These are phyloP conservation scores for Pectinophora gossypiella DNA, from an alignment of 1,140 invertebrate genomes.

Conservation along the genomic window DNA sequence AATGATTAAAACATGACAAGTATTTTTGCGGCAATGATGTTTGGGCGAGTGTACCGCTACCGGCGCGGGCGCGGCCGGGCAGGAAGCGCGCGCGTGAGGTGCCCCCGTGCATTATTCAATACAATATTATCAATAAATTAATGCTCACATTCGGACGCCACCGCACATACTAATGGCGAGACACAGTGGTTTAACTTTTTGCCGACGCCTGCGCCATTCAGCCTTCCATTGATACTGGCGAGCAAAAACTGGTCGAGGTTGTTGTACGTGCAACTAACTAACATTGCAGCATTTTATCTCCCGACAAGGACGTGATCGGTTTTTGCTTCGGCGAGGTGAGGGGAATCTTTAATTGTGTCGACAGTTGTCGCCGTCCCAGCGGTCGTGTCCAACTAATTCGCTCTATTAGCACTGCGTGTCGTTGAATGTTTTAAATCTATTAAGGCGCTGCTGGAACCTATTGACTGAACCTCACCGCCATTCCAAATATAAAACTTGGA, in stretches of 20 bases:
- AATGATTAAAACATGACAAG: not conserved
- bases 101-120: conserved; percentile 62
- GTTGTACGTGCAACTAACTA: conserved; percentile 39
- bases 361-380: conserved; percentile 11
- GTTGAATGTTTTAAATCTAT: too few relatives aligned
- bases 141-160: conserved; percentile 60
- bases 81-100: conserved; percentile 57
- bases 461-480: too few relatives aligned
- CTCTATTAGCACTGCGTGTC: too few relatives aligned
- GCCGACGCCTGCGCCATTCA: conserved; percentile 43
- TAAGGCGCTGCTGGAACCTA: too few relatives aligned
- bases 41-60: not conserved
- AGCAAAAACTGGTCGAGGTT: conserved; percentile 50
- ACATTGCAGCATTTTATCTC: conserved; percentile 50
- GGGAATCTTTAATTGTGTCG: conserved; percentile 46
- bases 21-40: not conserved
- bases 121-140: conserved; percentile 70
- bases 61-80: conserved; percentile 4
- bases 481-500: too few relatives aligned
- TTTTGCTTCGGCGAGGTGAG: conserved; percentile 51
- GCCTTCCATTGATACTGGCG: conserved; percentile 57
- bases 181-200: conserved; percentile 64
- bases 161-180: conserved; percentile 70
- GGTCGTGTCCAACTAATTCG: not conserved
- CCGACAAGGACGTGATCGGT: conserved; percentile 57